Conservation (phyloP, 2,888 invertebrate genomes). For the Ormyrus rosae region DNA sequence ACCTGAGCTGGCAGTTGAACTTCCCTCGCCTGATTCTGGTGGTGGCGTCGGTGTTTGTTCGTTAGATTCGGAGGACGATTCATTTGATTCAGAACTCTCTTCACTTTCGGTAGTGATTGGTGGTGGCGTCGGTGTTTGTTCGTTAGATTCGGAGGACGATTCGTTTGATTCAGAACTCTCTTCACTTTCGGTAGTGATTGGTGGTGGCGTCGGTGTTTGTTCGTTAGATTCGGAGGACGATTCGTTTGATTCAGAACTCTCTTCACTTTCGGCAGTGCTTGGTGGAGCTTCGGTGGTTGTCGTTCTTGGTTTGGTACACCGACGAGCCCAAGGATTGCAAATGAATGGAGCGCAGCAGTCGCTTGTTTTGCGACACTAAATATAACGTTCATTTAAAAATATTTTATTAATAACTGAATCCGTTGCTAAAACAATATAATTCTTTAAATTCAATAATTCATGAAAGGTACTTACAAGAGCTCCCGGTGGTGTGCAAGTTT, state of each 20-base stretch:
- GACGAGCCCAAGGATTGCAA: slow-evolving; percentile 47
- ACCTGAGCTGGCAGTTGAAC: too few relatives aligned
- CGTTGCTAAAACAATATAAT: background rate
- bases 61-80: background rate
- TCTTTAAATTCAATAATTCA: too few relatives aligned
- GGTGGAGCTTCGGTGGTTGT: too few relatives aligned
- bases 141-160: background rate
- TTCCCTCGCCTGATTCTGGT: background rate
- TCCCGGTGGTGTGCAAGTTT: slow-evolving; percentile 7
- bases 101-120: background rate
- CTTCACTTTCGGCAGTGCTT: background rate
- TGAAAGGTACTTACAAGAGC: too few relatives aligned
- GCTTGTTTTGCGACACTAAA: slow-evolving; percentile 16
- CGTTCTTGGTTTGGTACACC: slow-evolving; percentile 44
- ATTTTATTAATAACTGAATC: background rate
- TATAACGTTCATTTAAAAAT: background rate
- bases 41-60: background rate
- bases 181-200: background rate
- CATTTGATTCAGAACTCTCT: background rate
- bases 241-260: background rate
- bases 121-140: background rate
- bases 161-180: background rate
- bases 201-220: background rate
- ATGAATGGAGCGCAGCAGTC: slow-evolving; percentile 49
- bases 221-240: background rate